Conservation (phyloP, 2,797 vertebrate genomes). For the Manis crassicaudata region DNA sequence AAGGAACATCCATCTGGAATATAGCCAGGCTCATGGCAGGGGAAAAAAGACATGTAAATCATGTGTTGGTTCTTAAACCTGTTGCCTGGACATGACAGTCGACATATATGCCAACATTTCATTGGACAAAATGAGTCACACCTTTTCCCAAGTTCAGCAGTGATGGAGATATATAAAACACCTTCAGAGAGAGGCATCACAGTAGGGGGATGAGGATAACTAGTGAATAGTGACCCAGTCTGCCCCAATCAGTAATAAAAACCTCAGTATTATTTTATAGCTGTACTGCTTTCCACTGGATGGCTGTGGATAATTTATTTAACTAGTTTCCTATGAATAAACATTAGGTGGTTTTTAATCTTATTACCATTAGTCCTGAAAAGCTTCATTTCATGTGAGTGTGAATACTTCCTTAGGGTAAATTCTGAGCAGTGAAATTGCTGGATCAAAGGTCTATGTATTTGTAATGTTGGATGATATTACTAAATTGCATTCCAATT, state of each 20-base stretch:
- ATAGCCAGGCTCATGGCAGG: neutral
- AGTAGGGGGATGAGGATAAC: neutral
- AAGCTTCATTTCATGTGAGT: neutral
- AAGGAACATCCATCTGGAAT: neutral
- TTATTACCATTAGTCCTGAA: neutral
- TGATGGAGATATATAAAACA: neutral
- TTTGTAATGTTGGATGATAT: neutral
- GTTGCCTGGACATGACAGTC: neutral
- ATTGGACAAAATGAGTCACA: neutral
- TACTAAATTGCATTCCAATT: neutral
- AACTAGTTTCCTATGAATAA: neutral
- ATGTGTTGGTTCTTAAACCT: neutral
- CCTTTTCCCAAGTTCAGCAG: neutral
- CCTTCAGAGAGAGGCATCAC: neutral
- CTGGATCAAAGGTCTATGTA: neutral
- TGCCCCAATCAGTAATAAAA: neutral
- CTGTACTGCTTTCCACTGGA: neutral
- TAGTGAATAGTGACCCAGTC: neutral
- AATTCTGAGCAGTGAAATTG: neutral
- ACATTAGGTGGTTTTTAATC: neutral
- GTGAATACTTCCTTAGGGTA: neutral
- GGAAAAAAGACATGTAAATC: neutral
- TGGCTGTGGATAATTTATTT: neutral
- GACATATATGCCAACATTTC: neutral
- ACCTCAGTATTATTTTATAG: neutral